Base-by-base conservation (phyloP, 2,888 invertebrate species). In the Anticlea derivata region DNA sequence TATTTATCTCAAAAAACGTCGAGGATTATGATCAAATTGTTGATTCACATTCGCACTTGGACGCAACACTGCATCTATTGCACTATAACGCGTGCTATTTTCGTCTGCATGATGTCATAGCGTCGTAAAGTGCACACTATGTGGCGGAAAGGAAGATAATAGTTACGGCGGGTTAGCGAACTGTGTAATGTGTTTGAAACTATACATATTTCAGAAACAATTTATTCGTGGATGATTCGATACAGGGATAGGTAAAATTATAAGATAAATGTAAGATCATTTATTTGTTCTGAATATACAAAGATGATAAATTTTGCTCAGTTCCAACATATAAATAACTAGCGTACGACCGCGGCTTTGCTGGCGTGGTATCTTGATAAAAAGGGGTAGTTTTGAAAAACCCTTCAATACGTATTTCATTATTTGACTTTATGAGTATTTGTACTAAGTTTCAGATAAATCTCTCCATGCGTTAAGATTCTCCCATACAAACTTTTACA, bases 101-200 rank as follows among this genome's bases (percentile, higher is more conserved):
- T 40, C 24, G 31, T 26, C 20, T 30, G 12, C 34, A 48, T 50
- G 50, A 55, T 48, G 47, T 53, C 55, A 55, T 35, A 35, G 13
- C 45, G 45, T 49, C 48, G 52, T 51, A 53, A 50, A 58, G 40
- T 51, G 33, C 43, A 35, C 23, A 30, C 23, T 53, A 40, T 43
- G 49, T 37, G 24, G 47, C 30, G 27, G 37, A 43, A 46, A 40
- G 35, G 47, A 27, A 17, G 43, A 47, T 54, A 45, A 34, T 30
- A 35, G 46, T 48, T 47, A 41, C 10, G 47, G 33, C 26, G 43
- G 47, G 50, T 50, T 33, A 33, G 33, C 24, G 10, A 13, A 50
- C 37, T 45, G 34, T 45, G 34, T 24, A 40, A 37, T 41, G 17
- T 4, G 17, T 17, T 17, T 17, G 17, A 17, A 17, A 17, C 2